Conservation (phyloP, 2,113 vertebrate genomes). For the Otolemur garnettii region DNA sequence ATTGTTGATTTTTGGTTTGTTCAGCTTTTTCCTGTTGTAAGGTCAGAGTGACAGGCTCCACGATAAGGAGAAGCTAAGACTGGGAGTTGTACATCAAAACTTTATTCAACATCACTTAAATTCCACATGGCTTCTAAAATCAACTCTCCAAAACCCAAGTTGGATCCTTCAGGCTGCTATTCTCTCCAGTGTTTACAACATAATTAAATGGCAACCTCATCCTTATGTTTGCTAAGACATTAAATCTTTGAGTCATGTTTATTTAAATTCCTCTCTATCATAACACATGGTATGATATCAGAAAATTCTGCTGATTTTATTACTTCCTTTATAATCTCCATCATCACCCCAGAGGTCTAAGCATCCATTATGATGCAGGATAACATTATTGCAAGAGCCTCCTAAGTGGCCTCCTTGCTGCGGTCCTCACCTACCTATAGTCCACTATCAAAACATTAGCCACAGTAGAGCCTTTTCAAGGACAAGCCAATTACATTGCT, state of each 20-base stretch:
- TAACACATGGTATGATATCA: neutral
- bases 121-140: neutral
- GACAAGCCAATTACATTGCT: neutral
- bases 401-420: rapidly evolving
- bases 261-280: neutral
- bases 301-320: neutral
- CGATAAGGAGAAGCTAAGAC: neutral
- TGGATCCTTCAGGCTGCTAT: neutral
- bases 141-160: neutral
- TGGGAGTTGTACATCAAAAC: neutral
- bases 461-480: neutral
- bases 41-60: neutral
- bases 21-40: neutral
- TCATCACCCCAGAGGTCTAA: neutral
- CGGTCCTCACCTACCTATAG: neutral
- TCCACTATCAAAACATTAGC: neutral
- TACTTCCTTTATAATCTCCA: neutral
- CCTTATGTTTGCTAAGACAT: neutral
- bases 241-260: neutral
- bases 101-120: neutral
- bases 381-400: neutral
- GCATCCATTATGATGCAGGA: too few species aligned
- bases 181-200: neutral
- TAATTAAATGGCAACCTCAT: neutral
- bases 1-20: neutral